Percentiles rank a stretch among this genome's conserved stretches.
Conservation (phyloP, 2,797 vertebrate species). For the Lepus oiostolus region DNA sequence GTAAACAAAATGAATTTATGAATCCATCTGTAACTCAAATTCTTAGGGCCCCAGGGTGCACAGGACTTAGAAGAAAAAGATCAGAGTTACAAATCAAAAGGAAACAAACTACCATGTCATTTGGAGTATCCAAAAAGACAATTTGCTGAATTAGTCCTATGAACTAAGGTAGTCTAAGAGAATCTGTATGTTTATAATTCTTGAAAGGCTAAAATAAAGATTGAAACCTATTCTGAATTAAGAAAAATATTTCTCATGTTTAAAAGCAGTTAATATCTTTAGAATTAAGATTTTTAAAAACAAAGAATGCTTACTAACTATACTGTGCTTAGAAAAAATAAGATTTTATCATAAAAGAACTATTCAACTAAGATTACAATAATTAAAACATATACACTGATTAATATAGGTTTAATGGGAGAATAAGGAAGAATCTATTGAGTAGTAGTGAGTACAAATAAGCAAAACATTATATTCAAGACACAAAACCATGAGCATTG, state of each 20-base stretch:
- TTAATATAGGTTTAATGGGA: not conserved
- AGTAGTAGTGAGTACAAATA: no score
- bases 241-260: not conserved
- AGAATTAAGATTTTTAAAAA: not conserved
- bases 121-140: not conserved
- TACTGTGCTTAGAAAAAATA: not conserved
- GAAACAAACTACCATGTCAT: not conserved
- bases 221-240: not conserved
- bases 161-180: not conserved
- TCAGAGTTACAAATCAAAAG: slow-evolving; percentile 3
- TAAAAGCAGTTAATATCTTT: not conserved
- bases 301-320: not conserved
- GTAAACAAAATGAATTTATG: not conserved
- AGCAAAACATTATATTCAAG: not conserved
- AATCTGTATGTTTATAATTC: not conserved
- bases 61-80: not conserved
- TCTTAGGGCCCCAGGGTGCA: not conserved
- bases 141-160: not conserved
- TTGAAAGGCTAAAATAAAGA: not conserved
- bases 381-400: not conserved
- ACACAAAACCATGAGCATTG: not conserved
- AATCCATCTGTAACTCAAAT: not conserved
- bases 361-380: not conserved
- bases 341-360: no score
- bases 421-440: not conserved